phyloP scores from a whole-genome alignment of 2,888 invertebrate genomes.

The Cerastoderma edule region DNA sequence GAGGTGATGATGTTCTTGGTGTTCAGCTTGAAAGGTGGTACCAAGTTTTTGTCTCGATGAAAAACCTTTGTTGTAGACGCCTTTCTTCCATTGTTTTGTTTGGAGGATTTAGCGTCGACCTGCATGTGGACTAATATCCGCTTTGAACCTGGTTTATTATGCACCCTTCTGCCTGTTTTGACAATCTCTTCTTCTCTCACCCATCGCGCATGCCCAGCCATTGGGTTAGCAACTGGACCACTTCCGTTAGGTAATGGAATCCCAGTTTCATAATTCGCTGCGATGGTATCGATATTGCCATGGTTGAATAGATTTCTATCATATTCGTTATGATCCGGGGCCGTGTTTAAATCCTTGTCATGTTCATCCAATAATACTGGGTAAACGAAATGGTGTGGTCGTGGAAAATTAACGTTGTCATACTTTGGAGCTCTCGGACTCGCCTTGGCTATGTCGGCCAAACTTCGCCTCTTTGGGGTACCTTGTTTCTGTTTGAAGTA shows the following conservation, averaged over 20 bases:
- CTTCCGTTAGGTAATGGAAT: no score
- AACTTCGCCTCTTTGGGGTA: constrained; percentile 5
- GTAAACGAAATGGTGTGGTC: constrained; percentile 52
- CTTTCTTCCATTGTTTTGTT: background rate
- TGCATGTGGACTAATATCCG: constrained; percentile 57
- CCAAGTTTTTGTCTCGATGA: constrained; percentile 53
- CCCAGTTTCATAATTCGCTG: background rate
- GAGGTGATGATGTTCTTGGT: constrained; percentile 38
- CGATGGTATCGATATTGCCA: constrained; percentile 12
- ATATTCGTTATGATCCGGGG: constrained; percentile 3
- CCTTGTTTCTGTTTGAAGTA: background rate
- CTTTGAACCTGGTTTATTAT: constrained; percentile 23
- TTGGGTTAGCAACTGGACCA: constrained; percentile 2
- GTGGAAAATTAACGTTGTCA: constrained; percentile 52
- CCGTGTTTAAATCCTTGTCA: constrained; percentile 13
- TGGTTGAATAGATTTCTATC: constrained; percentile 28
- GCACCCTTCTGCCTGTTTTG: background rate
- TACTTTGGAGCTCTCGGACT: constrained; percentile 26
- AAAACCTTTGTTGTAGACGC: constrained; percentile 22
- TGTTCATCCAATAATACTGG: constrained; percentile 30
- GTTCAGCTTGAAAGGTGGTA: constrained; percentile 39
- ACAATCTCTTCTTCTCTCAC: constrained; percentile 36
- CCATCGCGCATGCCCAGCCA: constrained; percentile 46
- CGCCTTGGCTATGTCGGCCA: background rate
- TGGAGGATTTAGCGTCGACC: constrained; percentile 16